phyloP scores from a whole-genome alignment of 2,797 vertebrate species.

The Macroramphosus scolopax region DNA sequence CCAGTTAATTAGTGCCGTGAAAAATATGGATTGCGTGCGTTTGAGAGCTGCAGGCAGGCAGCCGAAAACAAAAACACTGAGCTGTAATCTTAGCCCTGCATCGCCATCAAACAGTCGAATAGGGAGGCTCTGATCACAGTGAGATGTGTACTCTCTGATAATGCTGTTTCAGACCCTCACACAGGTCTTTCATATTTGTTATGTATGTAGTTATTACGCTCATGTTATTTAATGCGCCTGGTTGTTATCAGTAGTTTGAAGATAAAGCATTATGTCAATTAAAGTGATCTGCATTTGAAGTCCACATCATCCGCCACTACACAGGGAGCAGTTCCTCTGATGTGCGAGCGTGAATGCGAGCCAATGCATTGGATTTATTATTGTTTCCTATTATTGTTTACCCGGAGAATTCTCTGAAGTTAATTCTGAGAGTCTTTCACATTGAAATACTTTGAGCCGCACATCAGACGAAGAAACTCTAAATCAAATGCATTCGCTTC shows the following conservation, averaged over 20 bases:
- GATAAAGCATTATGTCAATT: constrained; percentile 74
- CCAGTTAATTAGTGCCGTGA: constrained; percentile 55
- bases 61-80: constrained; percentile 36
- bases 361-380: constrained; percentile 72
- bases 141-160: constrained; percentile 66
- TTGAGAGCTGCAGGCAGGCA: constrained; percentile 36
- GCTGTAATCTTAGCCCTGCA: constrained; percentile 50
- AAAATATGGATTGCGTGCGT: constrained; percentile 36
- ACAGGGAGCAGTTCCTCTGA: constrained; percentile 65
- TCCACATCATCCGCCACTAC: constrained; percentile 58
- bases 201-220: constrained; percentile 73
- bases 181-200: constrained; percentile 66
- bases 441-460: constrained; percentile 67
- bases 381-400: constrained; percentile 77
- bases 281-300: constrained; percentile 74
- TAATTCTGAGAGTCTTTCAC: constrained; percentile 69
- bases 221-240: constrained; percentile 50
- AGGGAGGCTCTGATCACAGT: constrained; percentile 66
- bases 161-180: constrained; percentile 55
- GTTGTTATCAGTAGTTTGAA: constrained; percentile 70
- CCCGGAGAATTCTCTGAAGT: constrained; percentile 68
- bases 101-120: constrained; percentile 55
- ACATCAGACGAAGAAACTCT: constrained; percentile 65
- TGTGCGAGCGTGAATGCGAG: constrained; percentile 69
- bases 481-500: constrained; percentile 68